Base-by-base conservation (phyloP, 1,140 invertebrate genomes). In the Zaprionus inermis region DNA sequence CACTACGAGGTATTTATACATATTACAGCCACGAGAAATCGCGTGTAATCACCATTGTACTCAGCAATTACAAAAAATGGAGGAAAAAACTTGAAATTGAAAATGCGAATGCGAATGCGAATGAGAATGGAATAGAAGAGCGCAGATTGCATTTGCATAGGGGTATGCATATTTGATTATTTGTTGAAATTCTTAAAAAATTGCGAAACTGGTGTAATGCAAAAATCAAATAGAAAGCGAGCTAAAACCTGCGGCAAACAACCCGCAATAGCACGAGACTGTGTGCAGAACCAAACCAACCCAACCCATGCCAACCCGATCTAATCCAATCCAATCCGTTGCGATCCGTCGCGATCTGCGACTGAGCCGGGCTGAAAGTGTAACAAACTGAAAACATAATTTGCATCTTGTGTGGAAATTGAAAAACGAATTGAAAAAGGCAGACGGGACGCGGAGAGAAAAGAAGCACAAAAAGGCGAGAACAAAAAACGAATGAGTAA, bases 341-440 rank as follows among this genome's bases (percentile, higher is more conserved):
- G 30, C 14, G 30, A 46, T 30, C 22, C 41, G 24, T 65, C 52
- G 34, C 38, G 60, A 52, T 49, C 59, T 56, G 52, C 6, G 41
- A 66, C 34, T 65, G 36, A 80, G 57, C 67, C 28, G 44, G 10
- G 12, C n/a, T 52, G 73, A 72, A 61, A 79, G 41, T 79, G 80
- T 78, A 82, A 76, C 80, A 76, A 83, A 79, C 69, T 80, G 78
- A 69, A 79, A 84, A 67, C 61, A 89, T 84, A 71, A 89, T 89
- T 89, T 89, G 84, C 84, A 89, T 89, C 74, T 89, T 80, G 68
- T 69, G 78, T 78, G 59, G 57, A 49, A 81, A 81, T 75, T 79
- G 60, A 70, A 69, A 77, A 63, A 52, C 24, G 44, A 20, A 59
- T 65, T 49, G 44, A 32, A 36, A 55, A 73, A 68, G 30, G 51